Evolutionary conservation across 2,888 invertebrate genomes (phyloP).

Genomic region (Chamaedrilus cognettii): DNA sequence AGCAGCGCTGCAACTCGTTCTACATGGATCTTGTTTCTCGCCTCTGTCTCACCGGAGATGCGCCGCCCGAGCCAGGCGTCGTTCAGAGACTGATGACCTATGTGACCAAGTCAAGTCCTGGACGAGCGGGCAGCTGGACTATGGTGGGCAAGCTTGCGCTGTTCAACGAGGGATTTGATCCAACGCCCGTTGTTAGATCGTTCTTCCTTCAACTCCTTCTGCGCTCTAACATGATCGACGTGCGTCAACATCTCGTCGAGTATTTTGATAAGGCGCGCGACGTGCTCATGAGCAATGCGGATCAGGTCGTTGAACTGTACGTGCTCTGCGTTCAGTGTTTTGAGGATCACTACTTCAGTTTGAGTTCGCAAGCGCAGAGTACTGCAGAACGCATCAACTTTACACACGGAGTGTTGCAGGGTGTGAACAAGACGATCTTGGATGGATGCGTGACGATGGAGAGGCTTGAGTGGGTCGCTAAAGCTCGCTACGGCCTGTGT

Average conservation of each 20-base stretch:
- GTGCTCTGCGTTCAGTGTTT: conserved; percentile 44
- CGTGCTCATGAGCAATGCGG: conserved; percentile 20
- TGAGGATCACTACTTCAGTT: no score
- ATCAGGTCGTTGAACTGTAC: conserved; percentile 38
- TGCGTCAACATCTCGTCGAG: conserved; percentile 38
- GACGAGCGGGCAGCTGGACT: neutral
- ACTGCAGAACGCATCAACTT: no score
- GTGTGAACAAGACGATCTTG: no score
- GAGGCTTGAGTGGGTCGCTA: neutral
- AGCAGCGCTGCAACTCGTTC: conserved; percentile 37
- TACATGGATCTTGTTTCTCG: conserved; percentile 39
- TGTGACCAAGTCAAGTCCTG: conserved; percentile 26
- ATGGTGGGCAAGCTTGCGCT: conserved; percentile 38
- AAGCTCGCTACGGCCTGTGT: conserved; percentile 38
- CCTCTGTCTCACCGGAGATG: conserved; percentile 34
- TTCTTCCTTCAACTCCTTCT: conserved; percentile 48
- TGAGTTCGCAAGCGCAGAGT: no score
- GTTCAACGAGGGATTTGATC: conserved; percentile 47
- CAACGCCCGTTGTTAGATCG: conserved; percentile 49
- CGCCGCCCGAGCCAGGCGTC: conserved; percentile 32
- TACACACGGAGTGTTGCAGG: no score
- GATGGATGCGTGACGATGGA: no score
- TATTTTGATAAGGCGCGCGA: conserved; percentile 40
- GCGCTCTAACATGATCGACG: conserved; percentile 41
- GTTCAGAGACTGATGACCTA: conserved; percentile 32